These are phyloP conservation scores for Aphelinus certus DNA, from an alignment of 1,140 invertebrate species.

Conservation along the genomic window DNA sequence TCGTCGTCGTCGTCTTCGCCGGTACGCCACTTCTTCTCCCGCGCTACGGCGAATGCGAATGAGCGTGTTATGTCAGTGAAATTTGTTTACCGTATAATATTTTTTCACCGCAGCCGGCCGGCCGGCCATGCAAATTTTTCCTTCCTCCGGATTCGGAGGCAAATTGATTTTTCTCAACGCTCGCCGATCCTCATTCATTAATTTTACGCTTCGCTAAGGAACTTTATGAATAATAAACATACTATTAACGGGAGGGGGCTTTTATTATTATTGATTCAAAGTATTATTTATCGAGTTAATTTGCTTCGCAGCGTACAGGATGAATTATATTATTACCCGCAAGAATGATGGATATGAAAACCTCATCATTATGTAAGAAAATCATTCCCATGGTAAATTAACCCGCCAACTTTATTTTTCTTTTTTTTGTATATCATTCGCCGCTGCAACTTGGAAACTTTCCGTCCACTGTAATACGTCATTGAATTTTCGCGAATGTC, in stretches of 20 bases:
- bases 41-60: conserved; percentile 16
- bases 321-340: conserved; percentile 3
- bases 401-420: too few relatives aligned
- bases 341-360: background rate
- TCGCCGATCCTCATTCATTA: conserved; percentile 19
- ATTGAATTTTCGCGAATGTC: too few relatives aligned
- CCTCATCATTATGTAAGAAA: conserved; percentile 7
- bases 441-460: too few relatives aligned
- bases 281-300: conserved; percentile 19
- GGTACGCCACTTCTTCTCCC: background rate
- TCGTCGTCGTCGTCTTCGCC: background rate
- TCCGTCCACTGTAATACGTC: too few relatives aligned
- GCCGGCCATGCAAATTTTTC: background rate
- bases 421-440: too few relatives aligned
- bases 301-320: background rate
- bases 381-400: background rate
- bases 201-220: conserved; percentile 11
- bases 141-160: background rate
- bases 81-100: conserved; percentile 27
- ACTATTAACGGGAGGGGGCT: background rate
- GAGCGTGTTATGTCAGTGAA: conserved; percentile 23
- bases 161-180: conserved; percentile 26
- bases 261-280: conserved; percentile 22
- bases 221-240: conserved; percentile 31
- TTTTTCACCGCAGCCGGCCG: too few relatives aligned